phyloP scores from a whole-genome alignment of 1,140 invertebrate genomes.

The Neodiprion lecontei region DNA sequence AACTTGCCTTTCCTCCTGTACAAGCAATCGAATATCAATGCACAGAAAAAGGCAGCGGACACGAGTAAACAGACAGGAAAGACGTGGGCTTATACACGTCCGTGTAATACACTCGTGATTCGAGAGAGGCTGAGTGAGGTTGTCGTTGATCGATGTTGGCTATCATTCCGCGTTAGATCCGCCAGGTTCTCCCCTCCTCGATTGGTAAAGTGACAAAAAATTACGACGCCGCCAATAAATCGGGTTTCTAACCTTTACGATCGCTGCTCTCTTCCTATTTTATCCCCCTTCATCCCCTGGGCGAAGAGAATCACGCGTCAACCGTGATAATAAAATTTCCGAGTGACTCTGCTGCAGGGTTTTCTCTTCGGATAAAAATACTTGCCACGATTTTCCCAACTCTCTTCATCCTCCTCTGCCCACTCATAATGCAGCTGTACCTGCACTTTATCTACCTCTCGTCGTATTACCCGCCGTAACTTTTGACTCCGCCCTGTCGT shows the following conservation, averaged over 20 bases:
- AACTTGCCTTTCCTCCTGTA: no score
- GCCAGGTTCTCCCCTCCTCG: background rate
- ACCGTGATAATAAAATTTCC: no score
- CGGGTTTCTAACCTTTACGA: background rate
- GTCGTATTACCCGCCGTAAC: no score
- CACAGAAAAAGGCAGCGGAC: no score
- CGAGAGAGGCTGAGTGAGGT: background rate
- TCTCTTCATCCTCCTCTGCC: no score
- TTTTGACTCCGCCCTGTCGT: no score
- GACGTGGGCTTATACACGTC: background rate
- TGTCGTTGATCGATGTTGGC: background rate
- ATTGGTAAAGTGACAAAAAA: background rate
- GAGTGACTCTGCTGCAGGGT: no score
- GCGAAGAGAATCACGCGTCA: background rate
- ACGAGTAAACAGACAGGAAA: background rate
- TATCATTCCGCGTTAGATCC: background rate
- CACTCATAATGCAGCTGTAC: no score
- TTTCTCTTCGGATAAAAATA: no score
- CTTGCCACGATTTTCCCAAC: no score
- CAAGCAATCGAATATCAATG: no score
- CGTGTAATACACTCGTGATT: background rate
- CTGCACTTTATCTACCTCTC: no score
- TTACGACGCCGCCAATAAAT: background rate
- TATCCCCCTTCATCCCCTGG: background rate
- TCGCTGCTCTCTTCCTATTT: background rate